phyloP scores from a whole-genome alignment of 2,888 invertebrate species.

The Apocheima hispidaria region DNA sequence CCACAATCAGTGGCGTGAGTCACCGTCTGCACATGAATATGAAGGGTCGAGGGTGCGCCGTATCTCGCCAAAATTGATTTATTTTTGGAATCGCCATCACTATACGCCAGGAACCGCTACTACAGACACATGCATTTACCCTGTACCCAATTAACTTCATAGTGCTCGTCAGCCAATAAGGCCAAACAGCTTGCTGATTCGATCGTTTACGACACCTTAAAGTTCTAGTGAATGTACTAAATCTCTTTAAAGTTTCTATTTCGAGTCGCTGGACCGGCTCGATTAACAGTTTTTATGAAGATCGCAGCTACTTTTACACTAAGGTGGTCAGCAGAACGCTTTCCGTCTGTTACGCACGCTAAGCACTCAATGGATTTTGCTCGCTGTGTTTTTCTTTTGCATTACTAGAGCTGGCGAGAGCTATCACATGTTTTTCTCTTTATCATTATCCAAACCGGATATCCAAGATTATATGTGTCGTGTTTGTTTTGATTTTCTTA shows the following conservation, averaged over 20 bases:
- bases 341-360: conserved; percentile 63
- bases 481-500: conserved; percentile 32
- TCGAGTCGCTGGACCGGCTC: conserved; percentile 67
- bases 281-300: conserved; percentile 74
- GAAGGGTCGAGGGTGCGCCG: conserved; percentile 42
- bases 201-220: conserved; percentile 67
- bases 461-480: conserved; percentile 28
- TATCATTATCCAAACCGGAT: conserved; percentile 30
- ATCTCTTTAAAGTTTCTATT: conserved; percentile 70
- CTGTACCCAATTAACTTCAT: conserved; percentile 54
- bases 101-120: conserved; percentile 40
- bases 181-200: conserved; percentile 47
- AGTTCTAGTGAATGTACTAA: conserved; percentile 57
- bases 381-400: conserved; percentile 42
- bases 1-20: conserved; percentile 39
- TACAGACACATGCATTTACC: conserved; percentile 37
- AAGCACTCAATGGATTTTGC: conserved; percentile 50
- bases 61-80: conserved; percentile 49
- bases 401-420: conserved; percentile 27
- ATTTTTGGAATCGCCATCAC: conserved; percentile 54
- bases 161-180: conserved; percentile 72
- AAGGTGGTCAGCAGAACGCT: conserved; percentile 58
- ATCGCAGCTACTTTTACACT: conserved; percentile 58
- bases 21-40: conserved; percentile 39
- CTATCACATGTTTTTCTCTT: conserved; percentile 27